phyloP scores from a whole-genome alignment of 1,140 invertebrate genomes.

The Leptoteleia sp. region DNA sequence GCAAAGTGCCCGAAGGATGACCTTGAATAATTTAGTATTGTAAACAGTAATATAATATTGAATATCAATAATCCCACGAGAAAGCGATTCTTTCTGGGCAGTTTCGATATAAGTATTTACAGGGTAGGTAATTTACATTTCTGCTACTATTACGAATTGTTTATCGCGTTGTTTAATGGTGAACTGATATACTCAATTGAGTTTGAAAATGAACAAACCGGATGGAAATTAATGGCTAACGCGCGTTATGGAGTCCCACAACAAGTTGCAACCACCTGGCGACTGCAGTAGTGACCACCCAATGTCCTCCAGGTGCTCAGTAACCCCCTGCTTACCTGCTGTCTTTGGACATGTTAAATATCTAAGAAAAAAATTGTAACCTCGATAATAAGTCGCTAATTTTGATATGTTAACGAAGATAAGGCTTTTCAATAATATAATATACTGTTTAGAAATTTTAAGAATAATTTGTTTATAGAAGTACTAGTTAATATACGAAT shows the following conservation, averaged over 20 bases:
- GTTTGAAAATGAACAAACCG: conserved; percentile 20
- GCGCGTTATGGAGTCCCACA: conserved; percentile 68
- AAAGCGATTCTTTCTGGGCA: too few relatives aligned
- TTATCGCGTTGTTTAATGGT: neutral
- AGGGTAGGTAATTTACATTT: too few relatives aligned
- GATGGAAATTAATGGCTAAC: conserved; percentile 50
- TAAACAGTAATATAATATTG: too few relatives aligned
- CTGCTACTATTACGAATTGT: too few relatives aligned
- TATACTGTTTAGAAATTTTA: neutral
- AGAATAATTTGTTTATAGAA: neutral
- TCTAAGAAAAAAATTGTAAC: conserved; percentile 25
- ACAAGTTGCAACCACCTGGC: conserved; percentile 78
- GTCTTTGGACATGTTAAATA: conserved; percentile 34
- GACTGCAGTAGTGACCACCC: conserved; percentile 71
- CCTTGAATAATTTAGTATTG: too few relatives aligned
- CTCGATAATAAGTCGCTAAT: neutral
- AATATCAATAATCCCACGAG: too few relatives aligned
- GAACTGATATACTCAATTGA: conserved; percentile 7
- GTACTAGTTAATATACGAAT: too few relatives aligned
- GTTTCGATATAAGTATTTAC: too few relatives aligned
- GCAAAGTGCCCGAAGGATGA: too few relatives aligned
- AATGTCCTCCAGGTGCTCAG: conserved; percentile 74
- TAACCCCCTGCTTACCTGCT: conserved; percentile 71
- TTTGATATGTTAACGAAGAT: neutral
- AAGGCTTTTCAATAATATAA: neutral